These are phyloP conservation scores for Xylota segnis DNA, from an alignment of 2,888 invertebrate species.

Conservation along the genomic window DNA sequence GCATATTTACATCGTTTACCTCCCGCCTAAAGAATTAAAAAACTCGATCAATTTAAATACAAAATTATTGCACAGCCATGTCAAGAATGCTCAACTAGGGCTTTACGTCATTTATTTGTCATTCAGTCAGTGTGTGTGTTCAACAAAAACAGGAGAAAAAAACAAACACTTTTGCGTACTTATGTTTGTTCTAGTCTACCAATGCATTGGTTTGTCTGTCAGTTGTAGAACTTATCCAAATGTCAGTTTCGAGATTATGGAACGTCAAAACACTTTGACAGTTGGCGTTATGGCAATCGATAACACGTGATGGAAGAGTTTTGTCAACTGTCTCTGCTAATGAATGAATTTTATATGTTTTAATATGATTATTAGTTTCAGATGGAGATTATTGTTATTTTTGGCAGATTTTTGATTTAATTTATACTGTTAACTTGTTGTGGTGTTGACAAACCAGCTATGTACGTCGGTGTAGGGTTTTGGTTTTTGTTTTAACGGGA, in stretches of 20 bases:
- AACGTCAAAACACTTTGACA: slow-evolving; percentile 1
- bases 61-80: slow-evolving; percentile 43
- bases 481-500: too few species aligned
- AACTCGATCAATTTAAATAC: slow-evolving; percentile 62
- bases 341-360: slow-evolving; percentile 15
- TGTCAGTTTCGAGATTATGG: slow-evolving; percentile 10
- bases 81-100: slow-evolving; percentile 42
- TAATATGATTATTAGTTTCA: not conserved
- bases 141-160: too few species aligned
- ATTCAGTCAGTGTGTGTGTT: not conserved
- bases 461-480: too few species aligned
- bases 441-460: not conserved
- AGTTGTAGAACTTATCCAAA: slow-evolving; percentile 14
- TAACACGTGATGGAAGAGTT: slow-evolving; percentile 22
- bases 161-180: not conserved
- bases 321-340: not conserved
- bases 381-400: not conserved
- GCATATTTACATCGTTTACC: slow-evolving; percentile 40
- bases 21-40: slow-evolving; percentile 3
- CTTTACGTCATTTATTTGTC: slow-evolving; percentile 50
- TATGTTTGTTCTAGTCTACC: not conserved
- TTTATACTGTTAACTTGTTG: slow-evolving; percentile 8
- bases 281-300: not conserved
- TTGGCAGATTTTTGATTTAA: not conserved
- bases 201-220: not conserved